A percentile compares a stretch with the other conserved stretches of the same genome.
These are phyloP conservation scores for Epinephelus malabaricus DNA, from an alignment of 2,797 vertebrate genomes.

Conservation along the genomic window DNA sequence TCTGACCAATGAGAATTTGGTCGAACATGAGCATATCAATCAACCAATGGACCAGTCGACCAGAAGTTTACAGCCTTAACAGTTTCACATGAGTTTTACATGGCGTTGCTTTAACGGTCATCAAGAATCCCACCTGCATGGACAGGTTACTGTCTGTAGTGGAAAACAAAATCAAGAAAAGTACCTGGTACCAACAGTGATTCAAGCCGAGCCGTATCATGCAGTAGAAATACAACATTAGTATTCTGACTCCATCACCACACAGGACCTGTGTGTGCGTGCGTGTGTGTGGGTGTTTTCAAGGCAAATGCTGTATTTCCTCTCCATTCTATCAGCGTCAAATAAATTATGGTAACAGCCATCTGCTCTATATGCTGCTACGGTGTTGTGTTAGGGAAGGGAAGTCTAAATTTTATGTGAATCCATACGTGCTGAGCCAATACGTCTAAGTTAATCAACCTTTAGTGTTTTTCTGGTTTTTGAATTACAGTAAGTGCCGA, in stretches of 20 bases:
- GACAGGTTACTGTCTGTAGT: no score
- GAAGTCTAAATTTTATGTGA: slow-evolving; percentile 18
- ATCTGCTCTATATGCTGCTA: slow-evolving; percentile 35
- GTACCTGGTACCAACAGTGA: no score
- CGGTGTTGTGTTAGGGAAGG: slow-evolving; percentile 17
- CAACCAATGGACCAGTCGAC: no score
- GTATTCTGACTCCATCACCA: slow-evolving; percentile 13
- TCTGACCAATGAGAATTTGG: no score
- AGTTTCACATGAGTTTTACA: no score
- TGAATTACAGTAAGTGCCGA: background rate
- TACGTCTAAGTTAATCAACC: background rate
- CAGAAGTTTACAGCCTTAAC: no score
- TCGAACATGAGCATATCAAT: no score
- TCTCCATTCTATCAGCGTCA: slow-evolving; percentile 26
- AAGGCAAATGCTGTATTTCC: slow-evolving; percentile 41
- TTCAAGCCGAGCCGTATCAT: no score
- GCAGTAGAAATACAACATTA: background rate
- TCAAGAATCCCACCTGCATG: no score
- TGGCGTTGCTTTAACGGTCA: no score
- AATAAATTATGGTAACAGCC: slow-evolving; percentile 45
- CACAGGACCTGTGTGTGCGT: background rate
- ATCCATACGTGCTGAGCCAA: background rate
- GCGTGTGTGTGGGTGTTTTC: slow-evolving; percentile 17
- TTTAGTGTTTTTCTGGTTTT: background rate
- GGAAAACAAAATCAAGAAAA: no score